A percentile compares a stretch with the other conserved stretches of the same genome.
These are phyloP conservation scores for Portevinia maculata DNA, from an alignment of 2,888 invertebrate species.

Conservation along the genomic window DNA sequence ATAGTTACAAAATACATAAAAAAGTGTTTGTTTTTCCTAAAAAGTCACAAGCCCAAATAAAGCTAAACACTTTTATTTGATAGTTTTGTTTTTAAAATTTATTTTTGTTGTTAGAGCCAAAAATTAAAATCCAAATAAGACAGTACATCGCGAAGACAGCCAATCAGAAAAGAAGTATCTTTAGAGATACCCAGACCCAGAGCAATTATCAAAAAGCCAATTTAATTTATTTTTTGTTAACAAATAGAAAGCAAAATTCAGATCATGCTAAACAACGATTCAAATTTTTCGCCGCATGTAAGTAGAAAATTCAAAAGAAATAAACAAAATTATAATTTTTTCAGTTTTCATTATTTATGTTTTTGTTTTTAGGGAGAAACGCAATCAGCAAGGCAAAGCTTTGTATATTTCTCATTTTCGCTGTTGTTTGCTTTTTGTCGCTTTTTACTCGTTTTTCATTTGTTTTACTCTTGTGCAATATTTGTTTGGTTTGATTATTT, in stretches of 20 bases:
- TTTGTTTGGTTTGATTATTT: conserved; percentile 10
- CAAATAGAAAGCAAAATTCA: conserved; percentile 75
- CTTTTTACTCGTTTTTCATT: conserved; percentile 11
- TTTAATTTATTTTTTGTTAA: conserved; percentile 51
- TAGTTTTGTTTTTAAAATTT: conserved; percentile 10
- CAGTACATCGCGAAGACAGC: conserved; percentile 19
- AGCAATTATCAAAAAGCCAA: conserved; percentile 16
- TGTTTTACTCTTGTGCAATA: conserved; percentile 11
- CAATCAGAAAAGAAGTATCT: conserved; percentile 25
- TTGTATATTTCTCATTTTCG: conserved; percentile 47
- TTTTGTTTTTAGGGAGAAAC: conserved; percentile 16
- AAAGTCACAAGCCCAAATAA: conserved; percentile 1
- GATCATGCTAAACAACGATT: conserved; percentile 78
- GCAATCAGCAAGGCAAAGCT: conserved; percentile 12
- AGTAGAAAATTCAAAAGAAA: conserved; percentile 74
- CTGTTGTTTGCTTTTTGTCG: conserved; percentile 69
- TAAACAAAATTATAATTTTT: conserved; percentile 13
- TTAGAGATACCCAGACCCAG: conserved; percentile 45
- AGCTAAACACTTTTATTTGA: conserved; percentile 2
- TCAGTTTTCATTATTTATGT: not conserved
- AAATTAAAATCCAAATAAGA: not conserved
- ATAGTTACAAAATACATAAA: not conserved
- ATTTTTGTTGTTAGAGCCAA: conserved; percentile 34
- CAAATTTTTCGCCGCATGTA: conserved; percentile 78
- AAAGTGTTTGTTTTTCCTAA: conserved; percentile 17